These are phyloP conservation scores for Nycteola revayana DNA, from an alignment of 2,888 invertebrate species.

Conservation along the genomic window DNA sequence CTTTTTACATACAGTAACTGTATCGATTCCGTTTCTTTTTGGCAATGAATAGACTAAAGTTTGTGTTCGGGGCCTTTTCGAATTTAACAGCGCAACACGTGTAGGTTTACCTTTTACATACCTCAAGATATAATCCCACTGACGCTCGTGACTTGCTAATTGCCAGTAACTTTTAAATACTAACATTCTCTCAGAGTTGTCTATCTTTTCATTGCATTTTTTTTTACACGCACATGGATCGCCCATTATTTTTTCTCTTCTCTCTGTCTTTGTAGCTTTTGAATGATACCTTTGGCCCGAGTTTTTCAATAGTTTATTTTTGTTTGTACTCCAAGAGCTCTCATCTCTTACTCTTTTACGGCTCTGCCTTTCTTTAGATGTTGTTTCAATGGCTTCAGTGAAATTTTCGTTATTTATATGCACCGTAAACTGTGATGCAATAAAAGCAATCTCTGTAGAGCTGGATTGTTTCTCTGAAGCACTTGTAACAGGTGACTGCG, in stretches of 20 bases:
- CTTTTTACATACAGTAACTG: constrained; percentile 2
- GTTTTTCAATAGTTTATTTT: background rate
- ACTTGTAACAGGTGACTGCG: no score
- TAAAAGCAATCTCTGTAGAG: no score
- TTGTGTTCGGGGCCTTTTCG: constrained; percentile 4
- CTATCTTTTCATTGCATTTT: background rate
- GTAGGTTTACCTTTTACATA: background rate
- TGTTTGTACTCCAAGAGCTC: background rate
- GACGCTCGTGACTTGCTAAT: background rate
- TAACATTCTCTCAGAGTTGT: background rate
- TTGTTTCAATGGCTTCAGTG: no score
- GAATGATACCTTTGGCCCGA: background rate
- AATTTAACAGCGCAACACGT: background rate
- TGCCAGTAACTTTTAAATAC: background rate
- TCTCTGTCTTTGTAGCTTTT: background rate
- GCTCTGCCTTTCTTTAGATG: no score
- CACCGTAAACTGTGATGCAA: no score
- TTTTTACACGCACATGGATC: background rate
- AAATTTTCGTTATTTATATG: no score
- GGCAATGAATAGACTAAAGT: constrained; percentile 1
- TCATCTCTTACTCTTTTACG: background rate
- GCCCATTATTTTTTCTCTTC: background rate
- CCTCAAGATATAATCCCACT: background rate
- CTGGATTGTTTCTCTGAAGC: no score
- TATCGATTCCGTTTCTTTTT: background rate